Evolutionary conservation across 2,888 invertebrate species (phyloP).

Genomic region (Agriopis leucophaearia): DNA sequence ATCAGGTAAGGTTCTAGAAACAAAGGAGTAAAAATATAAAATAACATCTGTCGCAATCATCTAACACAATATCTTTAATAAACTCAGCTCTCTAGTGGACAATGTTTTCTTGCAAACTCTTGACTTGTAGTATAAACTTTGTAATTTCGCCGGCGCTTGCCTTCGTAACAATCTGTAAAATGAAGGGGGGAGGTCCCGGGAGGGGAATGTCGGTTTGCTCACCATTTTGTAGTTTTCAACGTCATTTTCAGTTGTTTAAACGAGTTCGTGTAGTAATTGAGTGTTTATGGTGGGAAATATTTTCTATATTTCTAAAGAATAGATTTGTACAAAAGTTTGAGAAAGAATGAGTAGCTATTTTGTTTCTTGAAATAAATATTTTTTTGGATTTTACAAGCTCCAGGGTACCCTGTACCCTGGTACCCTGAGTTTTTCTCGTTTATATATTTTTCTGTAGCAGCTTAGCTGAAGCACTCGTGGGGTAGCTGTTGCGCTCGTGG

Average conservation of each 20-base stretch:
- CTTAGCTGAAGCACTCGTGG: background rate
- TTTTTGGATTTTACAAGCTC: too few relatives aligned
- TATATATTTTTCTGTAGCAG: too few relatives aligned
- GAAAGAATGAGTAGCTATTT: too few relatives aligned
- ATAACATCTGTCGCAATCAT: slow-evolving; percentile 3
- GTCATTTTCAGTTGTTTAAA: slow-evolving; percentile 24
- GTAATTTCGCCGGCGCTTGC: slow-evolving; percentile 27
- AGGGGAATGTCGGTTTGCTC: slow-evolving; percentile 18
- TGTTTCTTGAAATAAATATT: too few relatives aligned
- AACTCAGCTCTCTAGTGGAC: slow-evolving; percentile 13
- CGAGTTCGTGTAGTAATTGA: slow-evolving; percentile 16
- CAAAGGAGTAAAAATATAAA: background rate
- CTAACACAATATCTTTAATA: slow-evolving; percentile 20
- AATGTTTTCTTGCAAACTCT: background rate
- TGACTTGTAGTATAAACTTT: slow-evolving; percentile 22
- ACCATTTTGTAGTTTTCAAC: slow-evolving; percentile 27
- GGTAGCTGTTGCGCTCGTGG: background rate
- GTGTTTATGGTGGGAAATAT: slow-evolving; percentile 7
- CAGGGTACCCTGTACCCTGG: too few relatives aligned
- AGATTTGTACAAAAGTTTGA: too few relatives aligned
- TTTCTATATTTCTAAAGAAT: background rate
- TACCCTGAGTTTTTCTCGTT: too few relatives aligned
- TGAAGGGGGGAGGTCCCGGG: slow-evolving; percentile 11
- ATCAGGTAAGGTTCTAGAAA: background rate
- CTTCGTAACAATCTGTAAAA: slow-evolving; percentile 31